A percentile compares a stretch with the other conserved stretches of the same genome.
Conservation (phyloP, 2,888 invertebrate genomes). For the Tachina fera region DNA sequence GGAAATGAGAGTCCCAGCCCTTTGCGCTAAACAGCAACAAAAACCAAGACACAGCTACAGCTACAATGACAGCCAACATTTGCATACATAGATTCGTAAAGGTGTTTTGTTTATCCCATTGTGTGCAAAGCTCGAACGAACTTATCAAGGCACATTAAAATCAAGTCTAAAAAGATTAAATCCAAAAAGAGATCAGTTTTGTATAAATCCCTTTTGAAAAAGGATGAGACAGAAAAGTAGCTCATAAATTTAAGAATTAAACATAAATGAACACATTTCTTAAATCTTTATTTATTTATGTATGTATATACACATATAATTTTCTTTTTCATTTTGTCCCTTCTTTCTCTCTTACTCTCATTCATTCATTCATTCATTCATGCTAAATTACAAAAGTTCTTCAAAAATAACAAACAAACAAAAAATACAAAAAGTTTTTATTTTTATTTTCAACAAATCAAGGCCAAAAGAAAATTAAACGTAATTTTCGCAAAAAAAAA, state of each 20-base stretch:
- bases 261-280: constrained; percentile 47
- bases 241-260: constrained; percentile 65
- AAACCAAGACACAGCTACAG: background rate
- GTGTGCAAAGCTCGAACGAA: constrained; percentile 36
- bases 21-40: constrained; percentile 38
- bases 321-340: background rate
- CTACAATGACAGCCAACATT: constrained; percentile 49
- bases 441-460: constrained; percentile 49
- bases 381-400: constrained; percentile 42
- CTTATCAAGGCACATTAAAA: constrained; percentile 58
- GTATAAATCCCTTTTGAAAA: constrained; percentile 64
- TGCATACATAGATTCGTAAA: constrained; percentile 58
- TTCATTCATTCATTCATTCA: constrained; percentile 18
- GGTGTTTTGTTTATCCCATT: constrained; percentile 49
- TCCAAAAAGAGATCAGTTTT: constrained; percentile 55
- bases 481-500: constrained; percentile 35
- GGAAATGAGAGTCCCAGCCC: constrained; percentile 39
- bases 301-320: too few species aligned
- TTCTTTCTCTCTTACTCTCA: background rate
- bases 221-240: constrained; percentile 48
- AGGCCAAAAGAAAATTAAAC: constrained; percentile 61
- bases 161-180: constrained; percentile 55
- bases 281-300: constrained; percentile 30
- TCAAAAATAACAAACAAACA: background rate
- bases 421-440: constrained; percentile 23